phyloP scores from a whole-genome alignment of 2,113 vertebrate species.

The Calyptomena viridis region DNA sequence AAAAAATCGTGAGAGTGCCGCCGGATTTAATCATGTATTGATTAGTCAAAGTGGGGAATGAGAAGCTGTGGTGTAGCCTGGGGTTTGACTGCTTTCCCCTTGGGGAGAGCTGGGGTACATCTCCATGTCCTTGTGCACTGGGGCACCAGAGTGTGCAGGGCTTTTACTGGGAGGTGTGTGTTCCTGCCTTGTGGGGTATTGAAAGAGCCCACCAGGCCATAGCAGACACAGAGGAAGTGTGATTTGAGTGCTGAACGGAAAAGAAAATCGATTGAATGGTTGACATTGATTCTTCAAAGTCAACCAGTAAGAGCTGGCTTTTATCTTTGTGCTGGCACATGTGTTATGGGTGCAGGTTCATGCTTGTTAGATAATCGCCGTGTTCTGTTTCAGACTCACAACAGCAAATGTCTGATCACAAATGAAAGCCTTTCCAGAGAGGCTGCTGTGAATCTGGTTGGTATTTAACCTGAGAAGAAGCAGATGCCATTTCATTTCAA shows the following conservation, averaged over 20 bases:
- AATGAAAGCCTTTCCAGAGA: neutral
- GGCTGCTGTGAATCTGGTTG: neutral
- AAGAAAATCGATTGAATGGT: neutral
- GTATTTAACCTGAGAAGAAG: neutral
- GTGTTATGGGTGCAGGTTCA: neutral
- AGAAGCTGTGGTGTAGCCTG: neutral
- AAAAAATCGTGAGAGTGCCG: neutral
- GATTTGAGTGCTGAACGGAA: neutral
- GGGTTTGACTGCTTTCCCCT: neutral
- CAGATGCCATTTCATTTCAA: neutral
- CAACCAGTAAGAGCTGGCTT: neutral
- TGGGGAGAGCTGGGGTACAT: neutral
- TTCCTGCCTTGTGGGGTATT: neutral
- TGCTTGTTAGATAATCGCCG: conserved; percentile 5
- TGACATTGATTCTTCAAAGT: conserved; percentile 9
- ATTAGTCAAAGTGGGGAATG: neutral
- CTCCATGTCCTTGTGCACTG: accelerated
- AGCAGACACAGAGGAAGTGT: neutral
- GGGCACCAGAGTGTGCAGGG: neutral
- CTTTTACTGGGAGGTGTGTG: neutral
- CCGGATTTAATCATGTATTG: neutral
- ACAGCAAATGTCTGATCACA: conserved; percentile 4
- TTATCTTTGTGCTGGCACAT: conserved; percentile 22
- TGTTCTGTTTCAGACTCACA: neutral
- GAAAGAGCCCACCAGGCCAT: neutral